Conservation (phyloP, 2,797 vertebrate species). For the Catostomus latipinnis region DNA sequence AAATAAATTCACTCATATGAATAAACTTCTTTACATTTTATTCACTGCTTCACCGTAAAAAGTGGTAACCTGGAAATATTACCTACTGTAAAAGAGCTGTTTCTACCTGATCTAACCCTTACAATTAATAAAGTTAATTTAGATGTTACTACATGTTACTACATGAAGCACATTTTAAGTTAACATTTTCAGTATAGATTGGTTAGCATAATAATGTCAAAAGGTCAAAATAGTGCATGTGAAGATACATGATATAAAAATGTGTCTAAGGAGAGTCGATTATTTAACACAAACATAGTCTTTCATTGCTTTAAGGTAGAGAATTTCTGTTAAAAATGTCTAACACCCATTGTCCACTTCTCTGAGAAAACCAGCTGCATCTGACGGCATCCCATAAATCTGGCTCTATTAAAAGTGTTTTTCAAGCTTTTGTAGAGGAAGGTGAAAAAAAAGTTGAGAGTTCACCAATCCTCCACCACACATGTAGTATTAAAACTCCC, state of each 20-base stretch:
- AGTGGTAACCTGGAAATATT: no score
- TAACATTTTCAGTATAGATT: not conserved
- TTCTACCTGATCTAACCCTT: no score
- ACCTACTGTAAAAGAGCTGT: no score
- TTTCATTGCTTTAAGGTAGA: not conserved
- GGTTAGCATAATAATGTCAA: not conserved
- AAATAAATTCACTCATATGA: no score
- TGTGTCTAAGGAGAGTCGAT: not conserved
- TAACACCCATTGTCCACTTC: conserved; percentile 4
- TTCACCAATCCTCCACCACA: conserved; percentile 42
- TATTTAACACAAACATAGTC: not conserved
- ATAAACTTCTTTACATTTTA: no score
- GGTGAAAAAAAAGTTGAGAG: conserved; percentile 31
- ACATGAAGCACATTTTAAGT: no score
- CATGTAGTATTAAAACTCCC: conserved; percentile 45
- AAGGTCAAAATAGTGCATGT: no score
- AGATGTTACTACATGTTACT: no score
- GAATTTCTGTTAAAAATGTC: not conserved
- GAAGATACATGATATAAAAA: no score
- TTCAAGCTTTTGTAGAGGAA: conserved; percentile 38
- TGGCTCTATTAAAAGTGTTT: conserved; percentile 34
- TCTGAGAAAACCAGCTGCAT: conserved; percentile 24
- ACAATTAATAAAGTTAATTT: no score
- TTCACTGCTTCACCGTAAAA: no score
- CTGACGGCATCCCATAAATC: conserved; percentile 38